Evolutionary conservation across 2,888 invertebrate genomes (phyloP).

Genomic region (Hipparchia semele): DNA sequence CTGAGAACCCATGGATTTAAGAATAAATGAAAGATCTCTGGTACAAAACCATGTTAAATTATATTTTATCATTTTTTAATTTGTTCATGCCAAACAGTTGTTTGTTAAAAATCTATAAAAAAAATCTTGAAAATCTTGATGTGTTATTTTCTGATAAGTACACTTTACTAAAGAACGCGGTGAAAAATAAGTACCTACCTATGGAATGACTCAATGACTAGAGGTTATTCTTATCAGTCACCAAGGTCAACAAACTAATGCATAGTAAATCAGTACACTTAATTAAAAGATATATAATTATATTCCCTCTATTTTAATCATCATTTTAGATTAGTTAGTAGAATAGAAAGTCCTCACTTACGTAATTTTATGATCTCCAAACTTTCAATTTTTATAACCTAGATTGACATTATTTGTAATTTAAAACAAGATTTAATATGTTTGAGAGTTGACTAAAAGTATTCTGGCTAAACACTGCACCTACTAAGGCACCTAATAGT

Average conservation of each 20-base stretch:
- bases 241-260: constrained; percentile 9
- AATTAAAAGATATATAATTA: background rate
- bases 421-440: background rate
- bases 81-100: no score
- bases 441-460: background rate
- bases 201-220: constrained; percentile 5
- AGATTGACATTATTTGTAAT: background rate
- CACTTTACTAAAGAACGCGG: background rate
- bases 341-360: background rate
- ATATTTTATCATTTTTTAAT: no score
- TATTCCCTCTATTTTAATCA: background rate
- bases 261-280: background rate
- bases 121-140: no score
- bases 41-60: no score
- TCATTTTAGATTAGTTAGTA: background rate
- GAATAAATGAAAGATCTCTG: background rate
- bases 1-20: background rate
- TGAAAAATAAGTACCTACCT: background rate
- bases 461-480: background rate
- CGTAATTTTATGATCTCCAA: background rate
- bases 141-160: background rate
- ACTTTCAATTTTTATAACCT: background rate
- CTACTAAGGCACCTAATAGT: background rate
- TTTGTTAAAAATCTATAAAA: no score
- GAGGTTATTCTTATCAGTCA: constrained; percentile 6